Evolutionary conservation across 2,888 invertebrate genomes (phyloP), one percentile per base, ranked within the genome.

Genomic region (Drosophila fulvimacula): DNA sequence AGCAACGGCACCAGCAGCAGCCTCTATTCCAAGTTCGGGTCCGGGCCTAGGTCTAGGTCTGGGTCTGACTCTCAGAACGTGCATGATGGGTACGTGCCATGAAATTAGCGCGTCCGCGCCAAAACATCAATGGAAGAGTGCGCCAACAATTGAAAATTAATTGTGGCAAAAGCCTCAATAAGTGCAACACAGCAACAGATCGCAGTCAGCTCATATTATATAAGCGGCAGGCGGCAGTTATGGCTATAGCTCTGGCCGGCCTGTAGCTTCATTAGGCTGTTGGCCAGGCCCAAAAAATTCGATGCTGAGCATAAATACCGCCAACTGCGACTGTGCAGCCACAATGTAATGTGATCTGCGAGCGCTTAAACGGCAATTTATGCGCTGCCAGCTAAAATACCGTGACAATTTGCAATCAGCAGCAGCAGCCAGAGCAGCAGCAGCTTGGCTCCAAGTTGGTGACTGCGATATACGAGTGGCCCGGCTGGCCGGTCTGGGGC

Each of bases 341-440:
- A n/a, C 27, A 44, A 69, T 69, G 83, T 71, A 79, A 82, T 81
- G 69, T 77, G 73, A 82, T 76, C 69, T 73, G 65, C 17, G 52
- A 57, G 48, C 73, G 79, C 79, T 87, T 87, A 82, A 87, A 84
- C 83, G 78, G 72, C 81, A 84, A 87, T 89, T 88, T 87, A 88
- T 89, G 88, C 79, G 89, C 84, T 81, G 79, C 85, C 82, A 65
- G 88, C 80, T 58, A 79, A 86, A 84, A 86, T 84, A 83, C 88
- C 82, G 84, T 89, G 88, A 88, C 88, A 88, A 88, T 89, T 89
- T 76, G 86, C 89, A 86, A 89, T 88, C 89, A 86, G 78, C 81
- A 65, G 69, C 72, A 61, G 65, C 76, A 66, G 51, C 32, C 15
- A 32, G 36, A n/a, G 36, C 36, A n/a, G 24, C 24, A n/a, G 32